Evolutionary conservation across 2,113 vertebrate genomes (phyloP), one percentile per base, ranked within the genome.

Genomic region (Nycticebus coucang): DNA sequence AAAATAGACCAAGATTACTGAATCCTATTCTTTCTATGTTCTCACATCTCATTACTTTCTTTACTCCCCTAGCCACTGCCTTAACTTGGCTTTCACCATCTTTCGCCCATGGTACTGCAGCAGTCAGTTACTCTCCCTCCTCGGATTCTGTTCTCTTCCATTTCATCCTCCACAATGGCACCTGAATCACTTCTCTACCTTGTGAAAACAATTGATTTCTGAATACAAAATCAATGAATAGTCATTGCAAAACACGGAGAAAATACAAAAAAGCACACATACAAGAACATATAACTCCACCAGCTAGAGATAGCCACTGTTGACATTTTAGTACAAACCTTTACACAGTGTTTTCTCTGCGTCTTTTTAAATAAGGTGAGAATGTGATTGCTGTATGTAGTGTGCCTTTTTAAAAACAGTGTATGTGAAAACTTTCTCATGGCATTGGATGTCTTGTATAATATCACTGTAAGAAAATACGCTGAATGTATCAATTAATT

Each of bases 1-100:
- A 87, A 95, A 82, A 83, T 53, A 93, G 17, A 84, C 26, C 37
- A 96, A 68, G 78, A 78, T 82, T 62, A 79, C 21, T 53, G 94
- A 79, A 87, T 80, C 50, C 41, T 92, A 3, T 75, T 85, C 64
- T 8, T 53, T 93, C 6, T 79, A 8, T 33, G 11, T 88, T 30
- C 35, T 84, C 13, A 26, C 82, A 66, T 86, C 55, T 71, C 72
- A 55, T 90, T 68, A 45, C 35, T 68, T 81, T 53, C 10, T 75
- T 75, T 88, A 12, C 92, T 69, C 41, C 71, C 17, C 69, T 3
- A 92, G 11, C 18, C 30, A 71, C 35, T 80, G n/a, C 30, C 71
- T 90, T 89, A 85, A 64, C 87, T 96, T 90, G 57, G 7, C 13
- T 89, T 81, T 84, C 28, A 21, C n/a, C 9, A 2, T 60, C n/a